A percentile compares a stretch with the other conserved stretches of the same genome.
Evolutionary conservation across 2,113 vertebrate species (phyloP).

Genomic region (Bubalus kerabau): DNA sequence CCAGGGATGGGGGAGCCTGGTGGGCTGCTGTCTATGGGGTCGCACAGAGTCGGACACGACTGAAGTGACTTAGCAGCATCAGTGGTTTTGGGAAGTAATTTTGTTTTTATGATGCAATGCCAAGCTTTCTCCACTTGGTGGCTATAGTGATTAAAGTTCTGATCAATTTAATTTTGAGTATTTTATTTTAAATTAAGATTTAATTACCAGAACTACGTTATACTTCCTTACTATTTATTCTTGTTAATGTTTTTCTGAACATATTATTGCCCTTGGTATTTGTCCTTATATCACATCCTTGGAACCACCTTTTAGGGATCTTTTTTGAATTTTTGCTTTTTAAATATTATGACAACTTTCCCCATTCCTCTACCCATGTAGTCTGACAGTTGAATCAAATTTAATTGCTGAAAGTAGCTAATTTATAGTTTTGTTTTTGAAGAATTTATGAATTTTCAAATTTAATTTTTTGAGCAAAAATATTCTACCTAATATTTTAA

Average conservation of each 20-base stretch:
- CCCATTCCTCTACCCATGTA: not conserved
- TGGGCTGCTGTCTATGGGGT: too few relatives aligned
- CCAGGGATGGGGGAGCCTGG: too few relatives aligned
- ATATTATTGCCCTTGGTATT: not conserved
- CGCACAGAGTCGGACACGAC: too few relatives aligned
- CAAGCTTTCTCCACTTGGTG: constrained; percentile 53
- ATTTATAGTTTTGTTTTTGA: not conserved
- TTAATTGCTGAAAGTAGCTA: not conserved
- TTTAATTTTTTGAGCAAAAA: not conserved
- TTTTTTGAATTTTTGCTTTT: not conserved
- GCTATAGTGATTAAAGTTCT: constrained; percentile 42
- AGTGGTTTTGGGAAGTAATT: not conserved
- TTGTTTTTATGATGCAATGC: constrained; percentile 11
- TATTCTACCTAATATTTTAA: not conserved
- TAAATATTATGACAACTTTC: not conserved
- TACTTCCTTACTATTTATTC: not conserved
- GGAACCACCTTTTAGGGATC: not conserved
- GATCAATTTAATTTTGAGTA: not conserved
- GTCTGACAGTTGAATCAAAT: not conserved
- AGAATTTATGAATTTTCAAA: not conserved
- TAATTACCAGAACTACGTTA: not conserved
- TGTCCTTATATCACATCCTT: not conserved
- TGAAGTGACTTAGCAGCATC: too few relatives aligned
- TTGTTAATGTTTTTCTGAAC: not conserved
- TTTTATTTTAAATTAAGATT: constrained; percentile 34